Conservation (phyloP, 2,888 invertebrate species). For the Ferrisia virgata region DNA sequence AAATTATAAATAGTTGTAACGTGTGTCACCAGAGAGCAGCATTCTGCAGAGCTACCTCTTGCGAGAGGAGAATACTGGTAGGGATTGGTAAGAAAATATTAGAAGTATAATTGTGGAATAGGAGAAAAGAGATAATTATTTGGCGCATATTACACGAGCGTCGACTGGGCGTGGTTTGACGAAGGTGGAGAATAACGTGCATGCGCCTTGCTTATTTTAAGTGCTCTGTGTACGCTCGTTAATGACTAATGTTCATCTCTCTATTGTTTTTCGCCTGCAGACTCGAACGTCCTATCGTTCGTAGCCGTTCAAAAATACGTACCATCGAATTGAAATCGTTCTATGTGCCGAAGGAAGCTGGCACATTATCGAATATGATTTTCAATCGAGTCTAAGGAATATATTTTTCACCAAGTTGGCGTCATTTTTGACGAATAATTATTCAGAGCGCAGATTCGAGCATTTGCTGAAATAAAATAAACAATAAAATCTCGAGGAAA, state of each 20-base stretch:
- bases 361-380: too few relatives aligned
- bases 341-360: too few relatives aligned
- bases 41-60: background rate
- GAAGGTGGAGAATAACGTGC: conserved; percentile 40
- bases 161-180: conserved; percentile 34
- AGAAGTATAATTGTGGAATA: conserved; percentile 45
- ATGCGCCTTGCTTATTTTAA: conserved; percentile 35
- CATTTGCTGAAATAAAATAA: too few relatives aligned
- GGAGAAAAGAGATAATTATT: conserved; percentile 45
- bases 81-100: conserved; percentile 37
- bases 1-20: background rate
- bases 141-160: conserved; percentile 37
- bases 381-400: too few relatives aligned
- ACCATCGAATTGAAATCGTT: too few relatives aligned
- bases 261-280: conserved; percentile 24
- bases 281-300: background rate
- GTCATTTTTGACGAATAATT: too few relatives aligned
- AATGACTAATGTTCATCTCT: conserved; percentile 34
- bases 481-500: too few relatives aligned
- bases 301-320: background rate
- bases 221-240: conserved; percentile 1
- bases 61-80: background rate
- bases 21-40: background rate
- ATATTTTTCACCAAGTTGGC: too few relatives aligned
- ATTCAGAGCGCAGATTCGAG: too few relatives aligned